phyloP scores from a whole-genome alignment of 1,140 invertebrate genomes.

The Drosophila virilis region DNA sequence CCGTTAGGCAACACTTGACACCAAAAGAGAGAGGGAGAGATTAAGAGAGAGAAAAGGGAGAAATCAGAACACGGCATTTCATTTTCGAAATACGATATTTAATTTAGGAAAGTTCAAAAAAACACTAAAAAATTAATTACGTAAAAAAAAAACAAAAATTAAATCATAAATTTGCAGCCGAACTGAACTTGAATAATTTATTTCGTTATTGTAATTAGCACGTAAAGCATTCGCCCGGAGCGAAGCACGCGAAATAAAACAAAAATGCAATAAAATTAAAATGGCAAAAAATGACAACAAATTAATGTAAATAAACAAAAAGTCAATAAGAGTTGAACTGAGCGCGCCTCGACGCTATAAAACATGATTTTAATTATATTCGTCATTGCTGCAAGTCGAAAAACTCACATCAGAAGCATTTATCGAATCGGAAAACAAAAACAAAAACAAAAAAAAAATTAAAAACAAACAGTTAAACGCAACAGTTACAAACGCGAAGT shows the following conservation, averaged over 20 bases:
- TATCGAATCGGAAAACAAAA: constrained; percentile 34
- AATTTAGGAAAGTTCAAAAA: constrained; percentile 1
- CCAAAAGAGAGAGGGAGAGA: constrained; percentile 50
- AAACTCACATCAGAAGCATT: constrained; percentile 30
- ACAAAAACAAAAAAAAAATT: constrained; percentile 27
- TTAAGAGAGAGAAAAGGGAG: constrained; percentile 46
- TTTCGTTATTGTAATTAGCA: constrained; percentile 35
- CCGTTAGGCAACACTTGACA: constrained; percentile 70
- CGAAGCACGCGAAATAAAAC: constrained; percentile 18
- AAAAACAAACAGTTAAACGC: not conserved
- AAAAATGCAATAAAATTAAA: constrained; percentile 1
- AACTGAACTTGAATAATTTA: constrained; percentile 24
- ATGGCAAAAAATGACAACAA: constrained; percentile 1
- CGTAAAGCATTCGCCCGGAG: constrained; percentile 29
- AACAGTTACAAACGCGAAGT: constrained; percentile 1
- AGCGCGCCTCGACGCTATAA: not conserved
- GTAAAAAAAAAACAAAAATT: constrained; percentile 6
- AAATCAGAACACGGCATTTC: constrained; percentile 14
- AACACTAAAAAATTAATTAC: constrained; percentile 9
- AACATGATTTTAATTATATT: not conserved
- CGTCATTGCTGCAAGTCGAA: not conserved
- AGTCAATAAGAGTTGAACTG: constrained; percentile 1
- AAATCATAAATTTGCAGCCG: constrained; percentile 8
- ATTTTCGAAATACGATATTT: not conserved
- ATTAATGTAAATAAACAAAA: constrained; percentile 1